These are phyloP conservation scores for Pungitius pungitius DNA, from an alignment of 2,113 vertebrate species.

Conservation along the genomic window DNA sequence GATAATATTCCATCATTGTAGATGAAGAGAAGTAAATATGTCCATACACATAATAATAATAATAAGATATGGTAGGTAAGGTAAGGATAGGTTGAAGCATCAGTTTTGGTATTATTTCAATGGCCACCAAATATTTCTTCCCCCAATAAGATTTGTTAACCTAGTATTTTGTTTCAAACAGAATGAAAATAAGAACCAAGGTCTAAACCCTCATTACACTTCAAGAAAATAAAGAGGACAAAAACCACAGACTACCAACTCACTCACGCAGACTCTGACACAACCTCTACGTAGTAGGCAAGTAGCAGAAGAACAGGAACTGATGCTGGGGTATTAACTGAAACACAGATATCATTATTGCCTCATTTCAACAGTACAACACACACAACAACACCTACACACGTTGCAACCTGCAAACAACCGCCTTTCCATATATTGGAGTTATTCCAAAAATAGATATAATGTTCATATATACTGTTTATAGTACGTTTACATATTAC, in stretches of 20 bases:
- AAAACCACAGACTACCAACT: conserved; percentile 39
- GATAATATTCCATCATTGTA: not conserved
- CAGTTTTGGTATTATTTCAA: not conserved
- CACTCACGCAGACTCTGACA: conserved; percentile 35
- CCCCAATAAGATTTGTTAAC: not conserved
- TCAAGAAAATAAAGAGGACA: conserved; percentile 48
- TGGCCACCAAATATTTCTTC: not conserved
- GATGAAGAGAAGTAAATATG: not conserved
- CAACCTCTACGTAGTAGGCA: conserved; percentile 43
- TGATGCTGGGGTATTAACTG: conserved; percentile 68
- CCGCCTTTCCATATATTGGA: conserved; percentile 58
- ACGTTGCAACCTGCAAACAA: conserved; percentile 64
- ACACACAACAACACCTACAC: conserved; percentile 60
- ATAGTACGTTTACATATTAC: conserved; percentile 77
- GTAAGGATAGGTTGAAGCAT: not conserved
- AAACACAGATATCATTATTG: conserved; percentile 76
- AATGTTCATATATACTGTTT: conserved; percentile 79
- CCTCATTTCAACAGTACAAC: conserved; percentile 73
- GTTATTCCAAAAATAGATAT: conserved; percentile 82
- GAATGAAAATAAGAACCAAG: conserved; percentile 2
- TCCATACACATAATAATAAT: not conserved
- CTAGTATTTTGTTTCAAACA: not conserved
- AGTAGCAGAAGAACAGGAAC: conserved; percentile 64
- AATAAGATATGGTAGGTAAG: not conserved
- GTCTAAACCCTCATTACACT: conserved; percentile 34